Evolutionary conservation across 2,113 vertebrate genomes (phyloP).

Genomic region (Panthera uncia): DNA sequence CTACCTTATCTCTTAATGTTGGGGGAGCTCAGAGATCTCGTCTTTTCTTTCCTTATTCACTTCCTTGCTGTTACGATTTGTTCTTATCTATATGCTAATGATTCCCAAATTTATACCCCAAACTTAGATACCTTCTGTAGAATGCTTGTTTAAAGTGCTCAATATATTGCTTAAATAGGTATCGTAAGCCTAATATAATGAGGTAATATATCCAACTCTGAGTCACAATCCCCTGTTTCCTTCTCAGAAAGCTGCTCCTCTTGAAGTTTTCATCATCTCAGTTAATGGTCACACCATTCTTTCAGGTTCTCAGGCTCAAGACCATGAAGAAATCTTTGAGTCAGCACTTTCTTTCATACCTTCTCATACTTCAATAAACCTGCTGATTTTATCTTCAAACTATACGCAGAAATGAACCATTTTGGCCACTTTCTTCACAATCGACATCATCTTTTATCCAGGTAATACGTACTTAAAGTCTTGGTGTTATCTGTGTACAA

Average conservation of each 20-base stretch:
- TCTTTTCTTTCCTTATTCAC: not conserved
- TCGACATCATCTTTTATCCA: not conserved
- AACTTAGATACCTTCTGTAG: not conserved
- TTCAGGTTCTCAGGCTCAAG: not conserved
- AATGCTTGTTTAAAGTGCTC: not conserved
- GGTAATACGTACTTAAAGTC: not conserved
- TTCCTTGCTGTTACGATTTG: not conserved
- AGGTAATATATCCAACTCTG: not conserved
- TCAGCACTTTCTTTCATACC: not conserved
- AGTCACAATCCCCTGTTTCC: not conserved
- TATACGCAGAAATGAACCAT: not conserved
- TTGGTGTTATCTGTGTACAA: not conserved
- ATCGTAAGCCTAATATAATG: not conserved
- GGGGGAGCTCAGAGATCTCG: not conserved
- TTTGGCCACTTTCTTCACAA: not conserved
- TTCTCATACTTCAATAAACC: not conserved
- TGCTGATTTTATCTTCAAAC: conserved; percentile 15
- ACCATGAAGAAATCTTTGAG: not conserved
- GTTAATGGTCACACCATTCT: not conserved
- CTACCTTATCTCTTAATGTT: not conserved
- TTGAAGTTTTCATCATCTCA: not conserved
- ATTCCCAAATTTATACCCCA: not conserved
- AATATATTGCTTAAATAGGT: not conserved
- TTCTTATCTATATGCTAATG: not conserved
- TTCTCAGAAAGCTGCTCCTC: not conserved